phyloP scores from a whole-genome alignment of 2,888 invertebrate species.

The Philereme transversata region DNA sequence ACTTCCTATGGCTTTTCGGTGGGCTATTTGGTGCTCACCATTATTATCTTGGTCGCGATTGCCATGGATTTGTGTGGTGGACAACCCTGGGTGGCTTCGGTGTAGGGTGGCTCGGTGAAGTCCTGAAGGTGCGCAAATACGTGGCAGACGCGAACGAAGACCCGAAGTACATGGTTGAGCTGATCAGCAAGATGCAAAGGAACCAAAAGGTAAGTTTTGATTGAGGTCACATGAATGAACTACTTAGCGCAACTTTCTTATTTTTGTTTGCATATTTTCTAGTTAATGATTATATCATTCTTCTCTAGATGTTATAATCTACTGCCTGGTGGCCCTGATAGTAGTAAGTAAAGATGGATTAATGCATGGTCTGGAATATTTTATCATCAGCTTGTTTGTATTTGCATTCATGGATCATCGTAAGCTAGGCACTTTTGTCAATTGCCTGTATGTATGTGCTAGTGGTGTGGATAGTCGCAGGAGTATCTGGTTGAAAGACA shows the following conservation, averaged over 20 bases:
- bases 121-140: conserved; percentile 93
- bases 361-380: conserved; percentile 4
- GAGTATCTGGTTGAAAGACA: too few relatives aligned
- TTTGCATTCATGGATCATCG: background rate
- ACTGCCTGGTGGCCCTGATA: background rate
- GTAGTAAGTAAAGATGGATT: conserved; percentile 20
- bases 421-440: too few relatives aligned
- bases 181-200: conserved; percentile 84
- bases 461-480: too few relatives aligned
- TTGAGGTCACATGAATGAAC: conserved; percentile 24
- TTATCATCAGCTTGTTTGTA: background rate
- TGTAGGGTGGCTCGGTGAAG: conserved; percentile 93
- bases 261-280: conserved; percentile 20
- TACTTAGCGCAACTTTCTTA: conserved; percentile 19
- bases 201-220: conserved; percentile 85
- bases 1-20: conserved; percentile 93
- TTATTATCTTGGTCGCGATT: conserved; percentile 93
- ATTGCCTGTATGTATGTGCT: too few relatives aligned
- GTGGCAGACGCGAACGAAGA: conserved; percentile 92
- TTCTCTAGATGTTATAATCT: conserved; percentile 17
- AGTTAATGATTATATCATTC: conserved; percentile 14
- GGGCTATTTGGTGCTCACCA: conserved; percentile 96
- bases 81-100: conserved; percentile 94
- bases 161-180: conserved; percentile 85
- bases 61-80: conserved; percentile 96